phyloP scores from a whole-genome alignment of 2,888 invertebrate species.

The Agrenia bidenticulata region DNA sequence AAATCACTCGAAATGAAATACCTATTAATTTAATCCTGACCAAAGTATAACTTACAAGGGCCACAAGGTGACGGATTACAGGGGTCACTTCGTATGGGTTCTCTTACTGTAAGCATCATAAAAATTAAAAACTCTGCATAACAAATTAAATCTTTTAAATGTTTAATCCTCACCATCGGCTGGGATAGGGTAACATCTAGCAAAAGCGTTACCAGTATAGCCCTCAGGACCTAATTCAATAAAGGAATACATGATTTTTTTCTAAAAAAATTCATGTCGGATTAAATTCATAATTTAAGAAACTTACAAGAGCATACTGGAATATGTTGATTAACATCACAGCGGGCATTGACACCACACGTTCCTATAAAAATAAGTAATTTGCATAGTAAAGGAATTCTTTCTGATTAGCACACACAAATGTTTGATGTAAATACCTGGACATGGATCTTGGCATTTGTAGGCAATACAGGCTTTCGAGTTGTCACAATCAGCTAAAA shows the following conservation, averaged over 20 bases:
- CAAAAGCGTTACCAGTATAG: slow-evolving; percentile 72
- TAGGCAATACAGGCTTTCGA: slow-evolving; percentile 52
- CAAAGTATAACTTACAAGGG: neutral
- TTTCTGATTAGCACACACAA: too few species aligned
- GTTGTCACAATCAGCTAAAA: slow-evolving; percentile 41
- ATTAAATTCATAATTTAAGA: too few species aligned
- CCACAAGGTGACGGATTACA: slow-evolving; percentile 9
- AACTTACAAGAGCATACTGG: slow-evolving; percentile 37
- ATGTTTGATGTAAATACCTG: too few species aligned
- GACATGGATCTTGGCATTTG: slow-evolving; percentile 55
- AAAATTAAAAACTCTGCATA: too few species aligned
- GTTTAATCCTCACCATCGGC: neutral
- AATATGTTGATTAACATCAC: slow-evolving; percentile 53
- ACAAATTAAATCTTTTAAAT: too few species aligned
- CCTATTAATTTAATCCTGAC: too few species aligned
- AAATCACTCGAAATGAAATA: too few species aligned
- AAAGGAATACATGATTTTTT: too few species aligned
- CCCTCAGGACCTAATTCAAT: slow-evolving; percentile 60
- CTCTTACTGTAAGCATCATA: too few species aligned
- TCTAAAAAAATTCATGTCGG: too few species aligned
- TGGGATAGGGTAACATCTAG: slow-evolving; percentile 31
- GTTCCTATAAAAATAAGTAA: slow-evolving; percentile 22
- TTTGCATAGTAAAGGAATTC: too few species aligned
- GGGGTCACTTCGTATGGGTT: neutral
- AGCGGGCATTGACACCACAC: slow-evolving; percentile 54